Percentiles rank a stretch among this genome's conserved stretches.
Evolutionary conservation across 2,113 vertebrate genomes (phyloP).

Genomic region (Cyprinus carpio): DNA sequence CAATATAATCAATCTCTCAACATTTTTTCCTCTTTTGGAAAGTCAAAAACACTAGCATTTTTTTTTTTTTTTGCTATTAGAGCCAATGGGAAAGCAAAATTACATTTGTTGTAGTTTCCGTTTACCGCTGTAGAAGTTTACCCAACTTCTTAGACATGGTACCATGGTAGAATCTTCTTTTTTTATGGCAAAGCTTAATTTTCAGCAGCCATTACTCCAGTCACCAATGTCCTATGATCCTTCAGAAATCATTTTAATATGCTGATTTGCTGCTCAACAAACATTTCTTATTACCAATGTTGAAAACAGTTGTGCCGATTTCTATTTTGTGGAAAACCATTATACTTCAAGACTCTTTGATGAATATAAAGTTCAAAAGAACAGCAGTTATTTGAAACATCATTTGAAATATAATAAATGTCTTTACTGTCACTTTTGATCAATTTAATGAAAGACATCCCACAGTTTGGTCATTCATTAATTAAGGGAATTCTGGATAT

Average conservation of each 20-base stretch:
- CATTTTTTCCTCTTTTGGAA: background rate
- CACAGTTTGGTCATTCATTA: background rate
- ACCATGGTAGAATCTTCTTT: too few relatives aligned
- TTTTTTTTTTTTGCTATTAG: background rate
- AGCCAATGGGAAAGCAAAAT: background rate
- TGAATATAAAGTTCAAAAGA: background rate
- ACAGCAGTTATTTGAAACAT: background rate
- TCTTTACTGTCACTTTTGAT: background rate
- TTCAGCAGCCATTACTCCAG: too few relatives aligned
- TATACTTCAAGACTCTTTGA: background rate
- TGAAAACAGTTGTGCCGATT: background rate
- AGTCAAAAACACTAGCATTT: background rate
- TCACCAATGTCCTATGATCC: too few relatives aligned
- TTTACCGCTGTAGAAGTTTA: background rate
- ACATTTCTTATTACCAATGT: background rate
- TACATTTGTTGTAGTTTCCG: background rate
- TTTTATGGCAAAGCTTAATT: too few relatives aligned
- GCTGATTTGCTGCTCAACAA: background rate
- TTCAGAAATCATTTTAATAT: background rate
- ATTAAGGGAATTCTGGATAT: background rate
- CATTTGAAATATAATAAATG: background rate
- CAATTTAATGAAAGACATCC: background rate
- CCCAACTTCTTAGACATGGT: too few relatives aligned
- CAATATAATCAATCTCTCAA: background rate
- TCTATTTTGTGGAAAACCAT: background rate